phyloP scores from a whole-genome alignment of 2,797 vertebrate genomes.

The Pempheris klunzingeri region DNA sequence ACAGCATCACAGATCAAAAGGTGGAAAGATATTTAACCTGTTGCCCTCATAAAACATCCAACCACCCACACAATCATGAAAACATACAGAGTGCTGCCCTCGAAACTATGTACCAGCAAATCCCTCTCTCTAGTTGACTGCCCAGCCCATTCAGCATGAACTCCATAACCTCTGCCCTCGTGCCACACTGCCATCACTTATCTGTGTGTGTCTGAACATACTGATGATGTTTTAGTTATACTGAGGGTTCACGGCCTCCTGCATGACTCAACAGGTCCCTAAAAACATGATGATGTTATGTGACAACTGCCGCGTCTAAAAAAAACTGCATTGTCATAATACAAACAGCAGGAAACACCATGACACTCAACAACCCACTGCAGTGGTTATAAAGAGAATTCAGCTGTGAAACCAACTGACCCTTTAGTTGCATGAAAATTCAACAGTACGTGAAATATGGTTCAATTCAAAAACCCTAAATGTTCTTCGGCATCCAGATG shows the following conservation, averaged over 20 bases:
- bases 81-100: slow-evolving; percentile 49
- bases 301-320: slow-evolving; percentile 21
- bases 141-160: slow-evolving; percentile 69
- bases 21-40: slow-evolving; percentile 40
- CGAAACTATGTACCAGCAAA: slow-evolving; percentile 73
- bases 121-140: slow-evolving; percentile 60
- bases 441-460: not conserved
- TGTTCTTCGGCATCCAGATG: not conserved
- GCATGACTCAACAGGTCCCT: slow-evolving; percentile 26
- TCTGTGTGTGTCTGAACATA: slow-evolving; percentile 39
- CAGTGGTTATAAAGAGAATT: not conserved
- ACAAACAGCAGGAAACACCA: slow-evolving; percentile 12
- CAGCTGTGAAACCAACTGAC: not conserved
- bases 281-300: not conserved
- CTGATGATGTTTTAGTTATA: slow-evolving; percentile 34
- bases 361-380: not conserved
- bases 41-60: slow-evolving; percentile 43
- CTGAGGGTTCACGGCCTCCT: slow-evolving; percentile 19
- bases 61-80: slow-evolving; percentile 47
- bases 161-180: slow-evolving; percentile 65
- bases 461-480: not conserved
- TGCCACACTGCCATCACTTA: slow-evolving; percentile 43
- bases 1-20: slow-evolving; percentile 9
- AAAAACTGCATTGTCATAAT: slow-evolving; percentile 1
- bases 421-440: not conserved